A percentile compares a stretch with the other conserved stretches of the same genome.
These are phyloP conservation scores for Ochlodes sylvanus DNA, from an alignment of 2,888 invertebrate genomes.

Conservation along the genomic window DNA sequence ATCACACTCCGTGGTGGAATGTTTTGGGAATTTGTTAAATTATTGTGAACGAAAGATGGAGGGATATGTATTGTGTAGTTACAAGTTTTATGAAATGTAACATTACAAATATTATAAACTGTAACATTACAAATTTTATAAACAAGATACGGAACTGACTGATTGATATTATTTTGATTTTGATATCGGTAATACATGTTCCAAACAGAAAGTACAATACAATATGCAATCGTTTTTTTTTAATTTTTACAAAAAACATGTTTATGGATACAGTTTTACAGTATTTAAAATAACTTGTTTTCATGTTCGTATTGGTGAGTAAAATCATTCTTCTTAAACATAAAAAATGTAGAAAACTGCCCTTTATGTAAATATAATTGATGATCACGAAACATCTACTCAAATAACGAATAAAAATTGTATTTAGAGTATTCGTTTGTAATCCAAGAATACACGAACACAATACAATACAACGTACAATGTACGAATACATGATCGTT, in stretches of 20 bases:
- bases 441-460: conserved; percentile 13
- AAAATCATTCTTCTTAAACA: not conserved
- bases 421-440: conserved; percentile 21
- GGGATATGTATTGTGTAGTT: too few species aligned
- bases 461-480: too few species aligned
- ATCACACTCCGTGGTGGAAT: not conserved
- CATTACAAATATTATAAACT: not conserved
- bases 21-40: too few species aligned
- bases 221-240: too few species aligned
- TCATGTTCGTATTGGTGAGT: not conserved
- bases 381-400: not conserved
- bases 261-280: too few species aligned
- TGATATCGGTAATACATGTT: conserved; percentile 15
- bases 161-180: conserved; percentile 40
- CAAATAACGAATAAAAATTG: conserved; percentile 17
- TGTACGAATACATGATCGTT: too few species aligned
- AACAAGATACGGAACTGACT: not conserved
- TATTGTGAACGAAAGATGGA: too few species aligned
- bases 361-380: conserved; percentile 7
- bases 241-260: too few species aligned
- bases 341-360: conserved; percentile 6
- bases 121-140: not conserved
- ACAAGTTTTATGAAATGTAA: too few species aligned
- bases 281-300: too few species aligned
- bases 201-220: too few species aligned